A percentile compares a stretch with the other conserved stretches of the same genome.
Evolutionary conservation across 2,888 invertebrate genomes (phyloP).

Genomic region (Pollenia labialis): DNA sequence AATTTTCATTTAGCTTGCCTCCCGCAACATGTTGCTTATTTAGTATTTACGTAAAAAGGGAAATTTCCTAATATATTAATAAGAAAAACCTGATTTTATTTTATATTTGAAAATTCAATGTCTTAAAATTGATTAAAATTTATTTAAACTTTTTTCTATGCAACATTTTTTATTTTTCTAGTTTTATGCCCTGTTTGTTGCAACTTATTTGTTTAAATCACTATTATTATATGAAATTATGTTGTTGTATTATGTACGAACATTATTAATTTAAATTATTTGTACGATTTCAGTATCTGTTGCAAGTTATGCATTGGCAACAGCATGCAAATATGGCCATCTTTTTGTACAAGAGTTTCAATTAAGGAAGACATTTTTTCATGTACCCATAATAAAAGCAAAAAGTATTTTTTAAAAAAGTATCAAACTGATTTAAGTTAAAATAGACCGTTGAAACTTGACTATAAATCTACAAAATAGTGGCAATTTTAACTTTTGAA

Average conservation of each 20-base stretch:
- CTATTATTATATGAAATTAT: constrained; percentile 59
- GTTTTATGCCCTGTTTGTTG: neutral
- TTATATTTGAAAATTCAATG: constrained; percentile 16
- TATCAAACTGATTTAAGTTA: neutral
- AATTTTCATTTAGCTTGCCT: too few species aligned
- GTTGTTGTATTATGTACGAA: constrained; percentile 66
- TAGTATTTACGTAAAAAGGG: neutral
- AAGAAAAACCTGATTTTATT: too few species aligned
- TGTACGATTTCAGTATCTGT: constrained; percentile 19
- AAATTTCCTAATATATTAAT: too few species aligned
- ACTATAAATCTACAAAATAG: too few species aligned
- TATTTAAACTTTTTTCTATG: constrained; percentile 22
- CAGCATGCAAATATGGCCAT: constrained; percentile 46
- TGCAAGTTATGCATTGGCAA: constrained; percentile 17
- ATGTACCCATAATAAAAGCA: too few species aligned
- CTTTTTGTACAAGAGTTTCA: constrained; percentile 15
- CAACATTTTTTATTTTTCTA: neutral
- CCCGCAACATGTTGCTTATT: neutral
- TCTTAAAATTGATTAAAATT: constrained; percentile 36
- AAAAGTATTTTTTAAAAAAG: constrained; percentile 10
- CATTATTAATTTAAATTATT: constrained; percentile 43
- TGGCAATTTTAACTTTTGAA: neutral
- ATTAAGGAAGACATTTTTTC: constrained; percentile 53
- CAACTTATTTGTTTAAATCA: constrained; percentile 57
- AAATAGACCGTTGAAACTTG: constrained; percentile 11